These are phyloP conservation scores for Globodera ellingtonae DNA, from an alignment of 1,140 invertebrate genomes.

Conservation along the genomic window DNA sequence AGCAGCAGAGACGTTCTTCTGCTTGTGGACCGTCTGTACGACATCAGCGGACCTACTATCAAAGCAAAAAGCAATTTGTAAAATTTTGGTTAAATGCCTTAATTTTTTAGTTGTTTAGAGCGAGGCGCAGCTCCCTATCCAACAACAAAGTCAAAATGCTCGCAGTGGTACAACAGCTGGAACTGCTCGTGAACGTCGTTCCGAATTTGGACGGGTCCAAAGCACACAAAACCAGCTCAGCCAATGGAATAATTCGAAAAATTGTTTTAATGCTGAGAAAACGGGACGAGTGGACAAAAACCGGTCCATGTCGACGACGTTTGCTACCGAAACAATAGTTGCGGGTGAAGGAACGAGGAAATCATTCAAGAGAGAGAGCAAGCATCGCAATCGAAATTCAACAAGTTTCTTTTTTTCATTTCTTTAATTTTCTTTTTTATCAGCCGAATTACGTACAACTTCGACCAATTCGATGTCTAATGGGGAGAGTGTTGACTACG, in stretches of 20 bases:
- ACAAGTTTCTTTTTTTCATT: neutral
- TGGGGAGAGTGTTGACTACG: slow-evolving; percentile 60
- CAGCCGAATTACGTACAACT: slow-evolving; percentile 43
- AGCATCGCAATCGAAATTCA: slow-evolving; percentile 22
- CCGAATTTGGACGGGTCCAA: slow-evolving; percentile 20
- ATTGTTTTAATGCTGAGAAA: neutral
- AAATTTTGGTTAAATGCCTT: neutral
- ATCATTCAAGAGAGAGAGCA: neutral
- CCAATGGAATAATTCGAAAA: slow-evolving; percentile 1
- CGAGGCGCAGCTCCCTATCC: neutral
- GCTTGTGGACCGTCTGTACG: neutral
- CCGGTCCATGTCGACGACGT: slow-evolving; percentile 15
- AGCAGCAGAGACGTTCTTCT: neutral
- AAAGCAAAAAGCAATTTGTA: slow-evolving; percentile 32
- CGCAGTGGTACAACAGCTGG: neutral
- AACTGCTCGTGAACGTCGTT: neutral
- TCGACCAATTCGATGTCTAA: slow-evolving; percentile 55
- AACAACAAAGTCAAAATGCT: slow-evolving; percentile 6
- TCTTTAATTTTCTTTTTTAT: slow-evolving; percentile 19
- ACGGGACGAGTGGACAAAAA: neutral
- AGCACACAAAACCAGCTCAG: slow-evolving; percentile 4
- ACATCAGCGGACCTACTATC: slow-evolving; percentile 14
- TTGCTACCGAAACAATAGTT: neutral
- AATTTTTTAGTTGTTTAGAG: slow-evolving; percentile 2
- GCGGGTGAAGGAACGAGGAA: neutral